These are phyloP conservation scores for Ceyx melanurus DNA, from an alignment of 2,113 vertebrate species.

Conservation along the genomic window DNA sequence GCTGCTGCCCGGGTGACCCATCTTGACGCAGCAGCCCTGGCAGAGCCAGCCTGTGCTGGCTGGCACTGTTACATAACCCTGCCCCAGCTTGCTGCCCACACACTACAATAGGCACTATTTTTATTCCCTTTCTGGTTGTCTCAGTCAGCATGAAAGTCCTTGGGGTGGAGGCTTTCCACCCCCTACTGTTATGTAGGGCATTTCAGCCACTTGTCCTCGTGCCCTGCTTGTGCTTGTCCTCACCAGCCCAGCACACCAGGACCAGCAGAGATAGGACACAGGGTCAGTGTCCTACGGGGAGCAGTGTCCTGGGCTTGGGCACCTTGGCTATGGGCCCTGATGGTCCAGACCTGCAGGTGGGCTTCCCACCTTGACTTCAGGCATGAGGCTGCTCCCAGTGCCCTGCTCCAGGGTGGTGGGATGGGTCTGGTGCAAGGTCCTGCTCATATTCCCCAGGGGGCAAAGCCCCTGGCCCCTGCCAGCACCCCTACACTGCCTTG, in stretches of 20 bases:
- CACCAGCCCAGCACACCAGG: not conserved
- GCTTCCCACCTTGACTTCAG: not conserved
- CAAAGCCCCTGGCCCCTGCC: rapidly evolving
- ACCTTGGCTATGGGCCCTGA: rapidly evolving
- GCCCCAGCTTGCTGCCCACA: not conserved
- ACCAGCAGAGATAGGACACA: not conserved
- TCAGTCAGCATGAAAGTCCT: not conserved
- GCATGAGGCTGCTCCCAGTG: not conserved
- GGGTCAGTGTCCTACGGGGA: not conserved
- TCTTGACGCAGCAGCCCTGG: not conserved
- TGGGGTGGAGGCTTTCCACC: not conserved
- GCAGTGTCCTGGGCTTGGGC: not conserved
- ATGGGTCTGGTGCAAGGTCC: rapidly evolving
- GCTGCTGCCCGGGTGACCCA: not conserved
- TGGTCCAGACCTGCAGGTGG: not conserved
- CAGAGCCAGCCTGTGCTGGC: not conserved
- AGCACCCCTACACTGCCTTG: not conserved
- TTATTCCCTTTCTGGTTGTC: constrained; percentile 24
- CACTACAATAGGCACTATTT: constrained; percentile 45
- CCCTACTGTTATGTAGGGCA: not conserved
- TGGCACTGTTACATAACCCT: constrained; percentile 10
- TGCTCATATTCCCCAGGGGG: not conserved
- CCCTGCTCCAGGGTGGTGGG: not conserved
- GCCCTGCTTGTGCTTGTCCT: constrained; percentile 16
- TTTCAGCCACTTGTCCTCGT: not conserved